Evolutionary conservation across 2,888 invertebrate species (phyloP).

Genomic region (Strigamia maritima): DNA sequence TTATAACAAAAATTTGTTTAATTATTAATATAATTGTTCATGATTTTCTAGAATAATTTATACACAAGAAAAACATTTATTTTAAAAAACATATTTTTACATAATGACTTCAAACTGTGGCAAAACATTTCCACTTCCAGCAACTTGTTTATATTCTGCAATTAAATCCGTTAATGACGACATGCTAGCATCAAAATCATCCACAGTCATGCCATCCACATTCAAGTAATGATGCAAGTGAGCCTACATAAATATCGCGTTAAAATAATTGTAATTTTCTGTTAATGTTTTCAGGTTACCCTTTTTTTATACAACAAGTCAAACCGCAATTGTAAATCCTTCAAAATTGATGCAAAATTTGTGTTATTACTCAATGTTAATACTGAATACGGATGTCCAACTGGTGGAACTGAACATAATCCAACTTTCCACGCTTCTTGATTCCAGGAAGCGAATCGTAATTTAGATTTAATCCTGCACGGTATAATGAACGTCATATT

Average conservation of each 20-base stretch:
- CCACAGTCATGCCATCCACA: conserved; percentile 51
- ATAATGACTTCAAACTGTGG: neutral
- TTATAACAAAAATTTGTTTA: neutral
- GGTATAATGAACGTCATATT: neutral
- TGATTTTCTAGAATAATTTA: too few species aligned
- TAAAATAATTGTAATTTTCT: neutral
- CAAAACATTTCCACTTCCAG: neutral
- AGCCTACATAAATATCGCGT: conserved; percentile 48
- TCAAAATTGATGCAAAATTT: conserved; percentile 51
- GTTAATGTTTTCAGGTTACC: conserved; percentile 44
- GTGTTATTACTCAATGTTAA: conserved; percentile 54
- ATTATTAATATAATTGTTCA: too few species aligned
- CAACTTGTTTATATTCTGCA: conserved; percentile 41
- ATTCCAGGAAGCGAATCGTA: conserved; percentile 54
- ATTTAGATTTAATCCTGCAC: conserved; percentile 49
- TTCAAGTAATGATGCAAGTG: conserved; percentile 54
- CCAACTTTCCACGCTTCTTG: conserved; percentile 55
- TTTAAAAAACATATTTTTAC: too few species aligned
- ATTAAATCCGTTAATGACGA: conserved; percentile 41
- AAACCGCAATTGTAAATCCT: conserved; percentile 50
- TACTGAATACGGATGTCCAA: conserved; percentile 52
- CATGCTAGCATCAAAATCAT: conserved; percentile 47
- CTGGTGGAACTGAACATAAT: conserved; percentile 52
- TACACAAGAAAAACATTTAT: too few species aligned
- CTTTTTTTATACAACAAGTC: conserved; percentile 52